phyloP scores from a whole-genome alignment of 2,113 vertebrate genomes.

The Callorhinus ursinus region DNA sequence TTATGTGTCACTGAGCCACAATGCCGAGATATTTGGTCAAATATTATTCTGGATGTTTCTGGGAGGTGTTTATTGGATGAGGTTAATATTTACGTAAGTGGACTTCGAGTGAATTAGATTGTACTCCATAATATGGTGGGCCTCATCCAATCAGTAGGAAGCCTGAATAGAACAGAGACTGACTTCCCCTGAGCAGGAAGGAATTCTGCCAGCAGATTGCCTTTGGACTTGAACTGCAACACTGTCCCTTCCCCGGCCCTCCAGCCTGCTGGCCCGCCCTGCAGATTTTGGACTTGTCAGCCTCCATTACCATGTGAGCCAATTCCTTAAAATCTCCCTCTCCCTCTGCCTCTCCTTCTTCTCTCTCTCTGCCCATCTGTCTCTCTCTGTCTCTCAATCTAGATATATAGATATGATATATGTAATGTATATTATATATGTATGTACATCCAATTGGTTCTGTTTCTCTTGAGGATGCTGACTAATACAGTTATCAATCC shows the following conservation, averaged over 20 bases:
- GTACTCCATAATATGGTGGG: rapidly evolving
- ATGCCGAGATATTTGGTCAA: not conserved
- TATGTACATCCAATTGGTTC: not conserved
- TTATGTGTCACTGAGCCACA: not conserved
- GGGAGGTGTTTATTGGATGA: not conserved
- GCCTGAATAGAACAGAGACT: not conserved
- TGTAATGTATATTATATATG: not conserved
- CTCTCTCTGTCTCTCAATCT: not conserved
- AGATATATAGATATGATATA: not conserved
- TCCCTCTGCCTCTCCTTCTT: not conserved
- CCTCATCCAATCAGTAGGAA: not conserved
- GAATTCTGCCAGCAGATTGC: not conserved
- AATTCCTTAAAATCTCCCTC: not conserved
- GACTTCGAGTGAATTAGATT: not conserved
- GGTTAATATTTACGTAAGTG: not conserved
- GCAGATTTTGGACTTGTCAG: not conserved
- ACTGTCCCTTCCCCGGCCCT: not conserved
- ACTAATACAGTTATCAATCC: not conserved
- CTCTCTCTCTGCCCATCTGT: not conserved
- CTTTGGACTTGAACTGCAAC: not conserved
- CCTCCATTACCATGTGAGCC: not conserved
- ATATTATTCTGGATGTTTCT: not conserved
- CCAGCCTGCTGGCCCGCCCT: not conserved
- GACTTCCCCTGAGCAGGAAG: not conserved
- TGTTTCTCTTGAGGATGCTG: not conserved